phyloP scores from a whole-genome alignment of 2,797 vertebrate genomes.

The Muraenolepis orangiensis region DNA sequence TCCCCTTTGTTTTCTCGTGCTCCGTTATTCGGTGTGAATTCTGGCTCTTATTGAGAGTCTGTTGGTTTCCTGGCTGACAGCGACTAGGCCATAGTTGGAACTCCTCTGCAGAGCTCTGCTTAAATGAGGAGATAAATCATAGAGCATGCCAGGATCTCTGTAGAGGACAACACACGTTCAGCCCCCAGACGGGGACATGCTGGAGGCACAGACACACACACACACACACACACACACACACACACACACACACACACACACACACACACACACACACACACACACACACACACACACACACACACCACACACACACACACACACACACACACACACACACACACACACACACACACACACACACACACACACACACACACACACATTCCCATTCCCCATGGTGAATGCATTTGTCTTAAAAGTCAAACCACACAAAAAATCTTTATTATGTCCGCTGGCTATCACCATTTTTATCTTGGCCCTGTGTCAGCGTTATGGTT shows the following conservation, averaged over 20 bases:
- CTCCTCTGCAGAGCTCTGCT: neutral
- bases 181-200: conserved; percentile 15
- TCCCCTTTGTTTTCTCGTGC: too few relatives aligned
- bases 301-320: too few relatives aligned
- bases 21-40: neutral
- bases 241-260: too few relatives aligned
- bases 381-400: neutral
- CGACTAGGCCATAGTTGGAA: neutral
- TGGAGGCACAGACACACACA: conserved; percentile 1
- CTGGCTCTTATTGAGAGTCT: neutral
- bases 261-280: too few relatives aligned
- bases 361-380: too few relatives aligned
- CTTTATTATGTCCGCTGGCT: neutral
- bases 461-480: too few relatives aligned
- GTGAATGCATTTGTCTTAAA: neutral
- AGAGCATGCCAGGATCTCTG: neutral
- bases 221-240: too few relatives aligned
- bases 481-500: neutral
- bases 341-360: too few relatives aligned
- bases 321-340: too few relatives aligned
- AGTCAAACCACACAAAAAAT: neutral
- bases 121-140: neutral
- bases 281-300: too few relatives aligned
- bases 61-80: too few relatives aligned
- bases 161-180: conserved; percentile 5